A percentile compares a stretch with the other conserved stretches of the same genome.
Evolutionary conservation across 2,797 vertebrate species (phyloP).

Genomic region (Chelmon rostratus): DNA sequence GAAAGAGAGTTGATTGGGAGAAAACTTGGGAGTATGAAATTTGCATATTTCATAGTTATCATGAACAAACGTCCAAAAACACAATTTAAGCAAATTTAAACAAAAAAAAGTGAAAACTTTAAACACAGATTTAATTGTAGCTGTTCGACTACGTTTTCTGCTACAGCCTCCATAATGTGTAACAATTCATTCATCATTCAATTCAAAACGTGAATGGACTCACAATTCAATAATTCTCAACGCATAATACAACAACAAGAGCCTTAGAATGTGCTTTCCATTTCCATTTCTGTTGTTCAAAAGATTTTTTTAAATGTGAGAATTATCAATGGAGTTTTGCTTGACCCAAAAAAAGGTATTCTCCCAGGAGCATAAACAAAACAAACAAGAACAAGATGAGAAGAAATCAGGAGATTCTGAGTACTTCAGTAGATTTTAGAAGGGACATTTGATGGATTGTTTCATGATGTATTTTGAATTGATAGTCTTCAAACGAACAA

Average conservation of each 20-base stretch:
- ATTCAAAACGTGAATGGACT: neutral
- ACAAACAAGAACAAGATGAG: neutral
- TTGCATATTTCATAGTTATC: neutral
- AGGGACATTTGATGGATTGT: neutral
- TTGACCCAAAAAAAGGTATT: neutral
- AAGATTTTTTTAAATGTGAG: neutral
- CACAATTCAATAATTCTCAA: neutral
- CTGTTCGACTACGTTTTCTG: neutral
- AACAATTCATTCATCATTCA: neutral
- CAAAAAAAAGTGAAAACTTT: too few relatives aligned
- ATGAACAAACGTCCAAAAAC: neutral
- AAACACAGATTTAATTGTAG: neutral
- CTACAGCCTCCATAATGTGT: neutral
- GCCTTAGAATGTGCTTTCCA: neutral
- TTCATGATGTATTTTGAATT: neutral
- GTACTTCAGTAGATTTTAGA: constrained; percentile 1
- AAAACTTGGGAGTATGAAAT: neutral
- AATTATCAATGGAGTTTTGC: neutral
- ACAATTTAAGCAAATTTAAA: neutral
- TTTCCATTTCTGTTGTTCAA: neutral
- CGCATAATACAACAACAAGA: neutral
- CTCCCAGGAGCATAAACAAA: neutral
- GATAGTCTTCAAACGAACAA: neutral
- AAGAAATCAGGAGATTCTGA: neutral
- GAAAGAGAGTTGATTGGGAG: neutral